Percentiles rank a stretch among this genome's conserved stretches.
Evolutionary conservation across 92 coral and sea anemone species (phyloP).

Genomic region (Zoanthus sansibaricus): DNA sequence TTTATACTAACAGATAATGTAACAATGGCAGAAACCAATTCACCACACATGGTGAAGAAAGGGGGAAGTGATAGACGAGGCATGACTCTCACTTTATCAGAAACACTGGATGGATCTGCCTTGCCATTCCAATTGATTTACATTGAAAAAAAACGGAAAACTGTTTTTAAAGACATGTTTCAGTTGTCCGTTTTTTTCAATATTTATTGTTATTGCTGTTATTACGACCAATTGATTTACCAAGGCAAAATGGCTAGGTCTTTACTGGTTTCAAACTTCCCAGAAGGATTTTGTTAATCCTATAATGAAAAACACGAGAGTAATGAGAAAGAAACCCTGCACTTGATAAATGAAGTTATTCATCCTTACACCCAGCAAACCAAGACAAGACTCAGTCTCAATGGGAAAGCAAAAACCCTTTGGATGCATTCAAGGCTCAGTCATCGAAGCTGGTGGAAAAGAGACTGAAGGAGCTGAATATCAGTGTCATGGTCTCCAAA

Average conservation of each 20-base stretch:
- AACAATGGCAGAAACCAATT: conserved; percentile 49
- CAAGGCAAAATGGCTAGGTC: conserved; percentile 42
- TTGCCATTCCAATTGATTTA: conserved; percentile 64
- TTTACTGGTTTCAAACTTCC: conserved; percentile 64
- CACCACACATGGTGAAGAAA: conserved; percentile 1
- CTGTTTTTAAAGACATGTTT: too few relatives aligned
- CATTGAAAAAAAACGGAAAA: too few relatives aligned
- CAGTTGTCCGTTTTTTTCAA: too few relatives aligned
- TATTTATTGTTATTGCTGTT: too few relatives aligned
- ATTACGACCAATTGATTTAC: conserved; percentile 58
- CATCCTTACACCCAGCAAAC: conserved; percentile 54
- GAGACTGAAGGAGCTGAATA: conserved; percentile 34
- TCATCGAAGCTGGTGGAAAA: conserved; percentile 27
- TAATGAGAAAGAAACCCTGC: conserved; percentile 52
- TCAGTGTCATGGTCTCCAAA: conserved; percentile 65
- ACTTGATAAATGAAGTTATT: conserved; percentile 48
- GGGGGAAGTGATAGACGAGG: conserved; percentile 63
- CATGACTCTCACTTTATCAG: conserved; percentile 46
- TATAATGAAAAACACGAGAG: conserved; percentile 67
- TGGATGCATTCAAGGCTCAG: conserved; percentile 64
- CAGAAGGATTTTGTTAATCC: conserved; percentile 62
- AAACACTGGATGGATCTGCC: conserved; percentile 59
- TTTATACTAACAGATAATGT: conserved; percentile 59
- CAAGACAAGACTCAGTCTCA: conserved; percentile 54
- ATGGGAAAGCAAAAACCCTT: conserved; percentile 53